phyloP scores from a whole-genome alignment of 2,888 invertebrate genomes.

The Aleiodes leptofemur region DNA sequence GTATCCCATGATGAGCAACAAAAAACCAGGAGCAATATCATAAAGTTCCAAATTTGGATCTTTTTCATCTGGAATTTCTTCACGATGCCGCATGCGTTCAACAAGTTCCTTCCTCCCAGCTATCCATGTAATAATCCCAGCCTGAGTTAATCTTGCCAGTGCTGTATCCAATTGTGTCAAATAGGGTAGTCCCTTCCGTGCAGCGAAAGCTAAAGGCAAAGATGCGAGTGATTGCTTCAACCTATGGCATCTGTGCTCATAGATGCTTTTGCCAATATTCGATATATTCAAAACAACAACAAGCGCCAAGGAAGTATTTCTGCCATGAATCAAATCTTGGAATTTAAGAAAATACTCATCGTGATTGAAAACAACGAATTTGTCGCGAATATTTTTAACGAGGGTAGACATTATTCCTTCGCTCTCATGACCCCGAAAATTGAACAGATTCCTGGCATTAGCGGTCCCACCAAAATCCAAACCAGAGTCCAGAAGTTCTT shows the following conservation, averaged over 20 bases:
- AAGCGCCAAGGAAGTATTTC: slow-evolving; percentile 59
- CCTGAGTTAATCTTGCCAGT: slow-evolving; percentile 57
- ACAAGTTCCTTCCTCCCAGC: slow-evolving; percentile 16
- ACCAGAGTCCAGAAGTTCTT: slow-evolving; percentile 59
- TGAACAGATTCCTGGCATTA: slow-evolving; percentile 30
- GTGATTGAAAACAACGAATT: slow-evolving; percentile 55
- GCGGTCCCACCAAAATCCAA: slow-evolving; percentile 31
- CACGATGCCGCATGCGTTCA: slow-evolving; percentile 14
- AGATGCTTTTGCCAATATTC: slow-evolving; percentile 46
- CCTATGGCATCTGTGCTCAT: slow-evolving; percentile 56
- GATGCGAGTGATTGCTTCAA: slow-evolving; percentile 60
- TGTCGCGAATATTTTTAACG: slow-evolving; percentile 46
- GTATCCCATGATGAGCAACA: slow-evolving; percentile 61
- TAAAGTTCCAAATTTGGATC: slow-evolving; percentile 49
- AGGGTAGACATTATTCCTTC: slow-evolving; percentile 76
- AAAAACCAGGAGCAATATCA: slow-evolving; percentile 61
- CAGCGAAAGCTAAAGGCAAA: slow-evolving; percentile 64
- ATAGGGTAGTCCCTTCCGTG: slow-evolving; percentile 64
- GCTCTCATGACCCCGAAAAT: slow-evolving; percentile 71
- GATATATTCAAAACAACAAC: slow-evolving; percentile 63
- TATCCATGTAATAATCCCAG: slow-evolving; percentile 61
- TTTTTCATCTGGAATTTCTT: background rate
- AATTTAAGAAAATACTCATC: slow-evolving; percentile 53
- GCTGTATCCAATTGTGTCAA: slow-evolving; percentile 56
- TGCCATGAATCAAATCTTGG: slow-evolving; percentile 57